Evolutionary conservation across 1,140 invertebrate genomes (phyloP).

Genomic region (Meloidogyne floridensis): DNA sequence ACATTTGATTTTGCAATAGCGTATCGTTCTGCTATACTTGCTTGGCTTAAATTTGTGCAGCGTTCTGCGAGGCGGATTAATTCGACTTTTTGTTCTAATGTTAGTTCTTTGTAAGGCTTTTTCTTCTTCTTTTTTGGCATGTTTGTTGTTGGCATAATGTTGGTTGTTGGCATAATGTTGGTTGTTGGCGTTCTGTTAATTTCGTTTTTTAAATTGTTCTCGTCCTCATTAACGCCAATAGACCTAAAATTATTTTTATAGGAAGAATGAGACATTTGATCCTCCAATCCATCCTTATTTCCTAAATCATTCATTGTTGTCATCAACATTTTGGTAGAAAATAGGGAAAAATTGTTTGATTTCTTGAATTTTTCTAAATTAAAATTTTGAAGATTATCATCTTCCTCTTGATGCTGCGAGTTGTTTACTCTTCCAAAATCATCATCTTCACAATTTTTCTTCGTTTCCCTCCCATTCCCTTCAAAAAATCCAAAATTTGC

Average conservation of each 20-base stretch:
- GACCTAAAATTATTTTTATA: no score
- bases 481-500: neutral
- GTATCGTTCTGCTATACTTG: slow-evolving; percentile 59
- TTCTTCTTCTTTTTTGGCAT: slow-evolving; percentile 48
- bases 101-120: slow-evolving; percentile 63
- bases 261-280: neutral
- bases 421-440: neutral
- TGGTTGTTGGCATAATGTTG: neutral
- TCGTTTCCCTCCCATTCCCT: neutral
- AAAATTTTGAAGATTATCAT: no score
- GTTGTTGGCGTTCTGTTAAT: neutral
- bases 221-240: neutral
- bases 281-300: neutral
- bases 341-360: neutral
- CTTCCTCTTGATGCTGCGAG: neutral
- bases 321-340: neutral
- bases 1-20: slow-evolving; percentile 61
- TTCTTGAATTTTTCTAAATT: neutral
- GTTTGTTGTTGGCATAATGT: no score
- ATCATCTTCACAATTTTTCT: neutral
- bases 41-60: slow-evolving; percentile 58
- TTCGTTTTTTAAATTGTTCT: neutral
- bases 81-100: slow-evolving; percentile 60
- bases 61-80: slow-evolving; percentile 58
- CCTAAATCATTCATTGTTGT: neutral